Evolutionary conservation across 2,797 vertebrate species (phyloP).

Genomic region (Notolepis coatsorum): DNA sequence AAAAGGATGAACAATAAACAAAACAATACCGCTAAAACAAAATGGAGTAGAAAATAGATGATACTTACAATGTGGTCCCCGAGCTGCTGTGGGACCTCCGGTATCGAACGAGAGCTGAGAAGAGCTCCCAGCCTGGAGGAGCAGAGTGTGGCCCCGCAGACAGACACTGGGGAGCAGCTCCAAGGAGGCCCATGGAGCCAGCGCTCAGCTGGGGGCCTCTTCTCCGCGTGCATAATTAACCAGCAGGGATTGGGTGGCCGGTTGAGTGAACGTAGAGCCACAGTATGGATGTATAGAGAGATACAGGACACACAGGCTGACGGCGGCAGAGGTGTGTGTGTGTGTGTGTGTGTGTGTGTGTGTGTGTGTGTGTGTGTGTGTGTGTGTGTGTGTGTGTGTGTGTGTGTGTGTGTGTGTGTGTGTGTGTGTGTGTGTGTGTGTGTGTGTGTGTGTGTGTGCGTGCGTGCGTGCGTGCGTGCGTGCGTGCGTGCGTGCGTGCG

Average conservation of each 20-base stretch:
- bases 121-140: background rate
- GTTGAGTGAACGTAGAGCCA: slow-evolving; percentile 63
- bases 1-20: too few species aligned
- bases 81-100: background rate
- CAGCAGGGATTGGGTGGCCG: slow-evolving; percentile 75
- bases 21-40: too few species aligned
- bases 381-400: background rate
- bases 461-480: background rate
- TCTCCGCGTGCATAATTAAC: slow-evolving; percentile 83
- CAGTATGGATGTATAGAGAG: slow-evolving; percentile 49
- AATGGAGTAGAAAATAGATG: too few species aligned
- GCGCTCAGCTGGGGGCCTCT: slow-evolving; percentile 76
- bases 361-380: background rate
- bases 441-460: background rate
- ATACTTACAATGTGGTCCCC: slow-evolving; percentile 40
- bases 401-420: background rate
- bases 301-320: slow-evolving; percentile 10
- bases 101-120: background rate
- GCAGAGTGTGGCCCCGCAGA: slow-evolving; percentile 3
- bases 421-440: background rate
- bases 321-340: background rate
- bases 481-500: slow-evolving; percentile 1
- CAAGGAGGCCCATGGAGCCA: slow-evolving; percentile 67
- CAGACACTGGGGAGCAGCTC: slow-evolving; percentile 53
- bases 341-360: background rate